A percentile compares a stretch with the other conserved stretches of the same genome.
These are phyloP conservation scores for Stenodema calcarata DNA, from an alignment of 2,888 invertebrate genomes.

Conservation along the genomic window DNA sequence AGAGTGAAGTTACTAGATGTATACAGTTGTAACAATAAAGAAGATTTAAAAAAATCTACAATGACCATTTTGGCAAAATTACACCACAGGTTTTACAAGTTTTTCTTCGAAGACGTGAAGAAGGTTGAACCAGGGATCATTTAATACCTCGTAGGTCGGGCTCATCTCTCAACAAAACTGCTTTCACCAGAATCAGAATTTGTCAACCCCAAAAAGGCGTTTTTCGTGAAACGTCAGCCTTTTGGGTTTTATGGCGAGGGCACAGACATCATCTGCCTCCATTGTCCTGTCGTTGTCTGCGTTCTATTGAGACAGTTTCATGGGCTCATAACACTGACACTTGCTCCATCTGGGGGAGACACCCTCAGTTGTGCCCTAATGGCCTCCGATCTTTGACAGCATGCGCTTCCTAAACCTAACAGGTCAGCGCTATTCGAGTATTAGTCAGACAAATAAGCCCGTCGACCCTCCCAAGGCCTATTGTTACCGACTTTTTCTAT, in stretches of 20 bases:
- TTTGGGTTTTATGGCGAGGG: background rate
- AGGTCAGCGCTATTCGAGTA: background rate
- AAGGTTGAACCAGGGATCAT: too few species aligned
- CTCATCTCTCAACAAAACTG: background rate
- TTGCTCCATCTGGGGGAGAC: slow-evolving; percentile 16
- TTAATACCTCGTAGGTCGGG: too few species aligned
- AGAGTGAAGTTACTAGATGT: too few species aligned
- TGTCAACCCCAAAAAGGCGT: background rate
- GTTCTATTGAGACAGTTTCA: background rate
- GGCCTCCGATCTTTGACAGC: background rate
- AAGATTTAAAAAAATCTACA: too few species aligned
- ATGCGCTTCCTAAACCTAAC: background rate
- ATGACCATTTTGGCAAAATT: too few species aligned
- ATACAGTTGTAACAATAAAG: too few species aligned
- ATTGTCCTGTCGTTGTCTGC: background rate
- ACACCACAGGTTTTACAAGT: too few species aligned
- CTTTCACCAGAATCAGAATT: background rate
- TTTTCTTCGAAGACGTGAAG: too few species aligned
- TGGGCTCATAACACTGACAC: background rate
- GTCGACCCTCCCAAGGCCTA: background rate
- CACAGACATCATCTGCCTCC: background rate
- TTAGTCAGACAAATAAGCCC: background rate
- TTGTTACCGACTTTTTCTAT: background rate
- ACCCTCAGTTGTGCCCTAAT: background rate
- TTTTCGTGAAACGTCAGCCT: background rate